Evolutionary conservation across 1,140 invertebrate genomes (phyloP).

Genomic region (Leptonema lineaticorne): DNA sequence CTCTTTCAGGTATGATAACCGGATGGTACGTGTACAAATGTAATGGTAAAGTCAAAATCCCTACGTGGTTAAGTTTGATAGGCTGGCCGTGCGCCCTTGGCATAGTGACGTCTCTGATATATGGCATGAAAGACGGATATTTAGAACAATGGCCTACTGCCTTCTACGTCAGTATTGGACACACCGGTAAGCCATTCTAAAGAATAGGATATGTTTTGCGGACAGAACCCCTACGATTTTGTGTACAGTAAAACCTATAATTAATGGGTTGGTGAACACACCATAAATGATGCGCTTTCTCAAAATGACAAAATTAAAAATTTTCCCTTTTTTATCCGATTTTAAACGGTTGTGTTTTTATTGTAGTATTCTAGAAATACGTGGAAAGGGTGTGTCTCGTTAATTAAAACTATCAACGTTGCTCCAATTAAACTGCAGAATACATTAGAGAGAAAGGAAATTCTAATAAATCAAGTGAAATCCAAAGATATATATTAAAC

Average conservation of each 20-base stretch:
- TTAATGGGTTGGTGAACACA: too few relatives aligned
- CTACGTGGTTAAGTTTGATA: constrained; percentile 58
- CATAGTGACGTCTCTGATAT: constrained; percentile 68
- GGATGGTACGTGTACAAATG: constrained; percentile 74
- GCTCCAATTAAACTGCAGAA: too few relatives aligned
- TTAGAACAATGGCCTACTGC: constrained; percentile 66
- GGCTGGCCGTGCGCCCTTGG: constrained; percentile 64
- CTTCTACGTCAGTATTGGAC: constrained; percentile 64
- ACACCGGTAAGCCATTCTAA: constrained; percentile 49
- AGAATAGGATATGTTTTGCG: not conserved
- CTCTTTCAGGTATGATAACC: constrained; percentile 63
- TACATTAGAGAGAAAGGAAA: too few relatives aligned
- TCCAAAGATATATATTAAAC: too few relatives aligned
- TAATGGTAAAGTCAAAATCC: constrained; percentile 65
- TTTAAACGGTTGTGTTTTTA: too few relatives aligned
- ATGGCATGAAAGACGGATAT: constrained; percentile 72
- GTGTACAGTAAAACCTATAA: not conserved
- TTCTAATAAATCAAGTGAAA: too few relatives aligned
- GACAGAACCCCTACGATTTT: not conserved
- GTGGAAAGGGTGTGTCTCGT: too few relatives aligned
- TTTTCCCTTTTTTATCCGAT: too few relatives aligned
- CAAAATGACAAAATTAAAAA: too few relatives aligned
- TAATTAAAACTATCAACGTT: too few relatives aligned
- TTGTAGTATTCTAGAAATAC: too few relatives aligned
- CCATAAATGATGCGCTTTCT: not conserved